A percentile compares a stretch with the other conserved stretches of the same genome.
Evolutionary conservation across 2,113 vertebrate genomes (phyloP).

Genomic region (Elanoides forficatus): DNA sequence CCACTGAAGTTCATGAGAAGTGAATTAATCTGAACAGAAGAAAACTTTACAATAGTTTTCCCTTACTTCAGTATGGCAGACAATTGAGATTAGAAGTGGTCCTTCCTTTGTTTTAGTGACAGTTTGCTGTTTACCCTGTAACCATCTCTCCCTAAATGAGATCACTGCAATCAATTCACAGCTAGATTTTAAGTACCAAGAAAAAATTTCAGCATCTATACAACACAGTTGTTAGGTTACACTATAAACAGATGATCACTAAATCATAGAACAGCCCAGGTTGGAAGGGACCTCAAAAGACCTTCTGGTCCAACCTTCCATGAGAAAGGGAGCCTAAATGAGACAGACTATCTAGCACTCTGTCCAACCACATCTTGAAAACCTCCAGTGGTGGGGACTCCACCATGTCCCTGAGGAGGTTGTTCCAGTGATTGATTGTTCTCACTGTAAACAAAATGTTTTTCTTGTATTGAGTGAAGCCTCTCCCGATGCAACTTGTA

Average conservation of each 20-base stretch:
- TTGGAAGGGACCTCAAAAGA: neutral
- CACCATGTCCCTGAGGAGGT: neutral
- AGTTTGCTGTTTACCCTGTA: neutral
- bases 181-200: neutral
- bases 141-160: neutral
- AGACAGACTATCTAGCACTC: neutral
- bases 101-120: neutral
- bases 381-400: neutral
- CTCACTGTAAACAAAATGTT: neutral
- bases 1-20: neutral
- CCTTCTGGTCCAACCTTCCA: neutral
- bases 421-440: neutral
- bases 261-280: rapidly evolving
- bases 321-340: neutral
- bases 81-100: neutral
- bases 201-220: neutral
- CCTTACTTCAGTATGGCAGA: neutral
- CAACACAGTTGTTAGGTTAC: neutral
- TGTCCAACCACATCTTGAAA: neutral
- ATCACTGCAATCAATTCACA: neutral
- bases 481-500: neutral
- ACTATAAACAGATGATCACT: neutral
- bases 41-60: neutral
- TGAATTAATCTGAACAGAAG: neutral
- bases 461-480: neutral